phyloP scores from a whole-genome alignment of 2,113 vertebrate species.

The Ranitomeya variabilis region DNA sequence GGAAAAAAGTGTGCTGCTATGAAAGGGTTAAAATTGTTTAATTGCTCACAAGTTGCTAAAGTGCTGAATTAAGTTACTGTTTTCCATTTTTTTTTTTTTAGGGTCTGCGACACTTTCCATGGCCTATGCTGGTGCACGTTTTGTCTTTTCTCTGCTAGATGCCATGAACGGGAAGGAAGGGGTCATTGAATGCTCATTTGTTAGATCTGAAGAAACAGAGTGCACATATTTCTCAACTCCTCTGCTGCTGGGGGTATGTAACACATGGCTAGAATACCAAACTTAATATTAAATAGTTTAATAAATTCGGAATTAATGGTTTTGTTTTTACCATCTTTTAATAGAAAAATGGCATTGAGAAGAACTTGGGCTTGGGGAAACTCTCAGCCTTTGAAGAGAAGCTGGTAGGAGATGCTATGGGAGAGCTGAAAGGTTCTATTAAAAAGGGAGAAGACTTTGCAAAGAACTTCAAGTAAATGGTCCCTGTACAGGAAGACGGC shows the following conservation, averaged over 20 bases:
- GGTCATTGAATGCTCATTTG: conserved; percentile 89
- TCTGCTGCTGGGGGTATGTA: conserved; percentile 84
- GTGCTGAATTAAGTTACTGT: background rate
- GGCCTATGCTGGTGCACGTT: conserved; percentile 94
- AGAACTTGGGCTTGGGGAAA: conserved; percentile 93
- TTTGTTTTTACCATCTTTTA: background rate
- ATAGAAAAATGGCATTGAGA: conserved; percentile 94
- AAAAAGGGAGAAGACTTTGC: conserved; percentile 97
- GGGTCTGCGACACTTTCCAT: conserved; percentile 97
- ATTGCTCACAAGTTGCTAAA: too few relatives aligned
- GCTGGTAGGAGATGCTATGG: conserved; percentile 83
- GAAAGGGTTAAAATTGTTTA: too few relatives aligned
- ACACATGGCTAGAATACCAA: background rate
- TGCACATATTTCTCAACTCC: conserved; percentile 96
- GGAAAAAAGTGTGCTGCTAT: too few relatives aligned
- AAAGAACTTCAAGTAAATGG: conserved; percentile 84
- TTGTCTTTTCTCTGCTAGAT: conserved; percentile 92
- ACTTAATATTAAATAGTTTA: background rate
- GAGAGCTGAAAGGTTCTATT: conserved; percentile 92
- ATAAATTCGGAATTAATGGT: too few relatives aligned
- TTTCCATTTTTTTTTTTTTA: conserved; percentile 57
- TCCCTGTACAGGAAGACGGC: background rate
- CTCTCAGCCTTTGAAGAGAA: conserved; percentile 90
- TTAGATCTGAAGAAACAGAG: conserved; percentile 89
- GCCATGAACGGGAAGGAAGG: conserved; percentile 95